Percentiles rank a stretch among this genome's conserved stretches.
Evolutionary conservation across 2,888 invertebrate species (phyloP).

Genomic region (Resseliella maxima): DNA sequence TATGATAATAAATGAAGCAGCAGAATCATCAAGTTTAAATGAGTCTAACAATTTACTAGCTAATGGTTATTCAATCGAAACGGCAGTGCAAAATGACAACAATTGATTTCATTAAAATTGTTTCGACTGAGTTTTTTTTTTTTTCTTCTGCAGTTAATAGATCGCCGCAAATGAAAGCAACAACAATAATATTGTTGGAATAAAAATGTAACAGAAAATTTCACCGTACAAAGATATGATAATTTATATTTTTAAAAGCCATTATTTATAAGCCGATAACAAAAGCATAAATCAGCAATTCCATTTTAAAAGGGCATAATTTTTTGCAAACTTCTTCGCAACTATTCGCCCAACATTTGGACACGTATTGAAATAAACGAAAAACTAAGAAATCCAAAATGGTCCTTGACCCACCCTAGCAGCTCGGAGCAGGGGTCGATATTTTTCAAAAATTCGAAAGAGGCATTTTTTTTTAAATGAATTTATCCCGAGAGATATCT

Average conservation of each 20-base stretch:
- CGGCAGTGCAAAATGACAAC: neutral
- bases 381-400: neutral
- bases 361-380: too few relatives aligned
- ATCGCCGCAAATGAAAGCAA: neutral
- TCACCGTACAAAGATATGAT: neutral
- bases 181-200: too few relatives aligned
- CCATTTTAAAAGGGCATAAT: too few relatives aligned
- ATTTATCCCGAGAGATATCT: too few relatives aligned
- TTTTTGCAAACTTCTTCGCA: too few relatives aligned
- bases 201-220: too few relatives aligned
- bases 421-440: too few relatives aligned
- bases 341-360: too few relatives aligned
- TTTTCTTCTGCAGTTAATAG: too few relatives aligned
- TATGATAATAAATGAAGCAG: neutral
- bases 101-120: neutral
- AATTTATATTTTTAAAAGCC: constrained; percentile 26
- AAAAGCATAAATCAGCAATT: neutral
- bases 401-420: too few relatives aligned
- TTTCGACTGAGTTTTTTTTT: neutral
- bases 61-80: neutral
- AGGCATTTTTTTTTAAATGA: too few relatives aligned
- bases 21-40: neutral
- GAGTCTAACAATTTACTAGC: neutral
- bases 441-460: too few relatives aligned
- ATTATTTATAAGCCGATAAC: neutral